Conservation (phyloP, 2,888 invertebrate genomes). For the Sphecodes monilicornis region DNA sequence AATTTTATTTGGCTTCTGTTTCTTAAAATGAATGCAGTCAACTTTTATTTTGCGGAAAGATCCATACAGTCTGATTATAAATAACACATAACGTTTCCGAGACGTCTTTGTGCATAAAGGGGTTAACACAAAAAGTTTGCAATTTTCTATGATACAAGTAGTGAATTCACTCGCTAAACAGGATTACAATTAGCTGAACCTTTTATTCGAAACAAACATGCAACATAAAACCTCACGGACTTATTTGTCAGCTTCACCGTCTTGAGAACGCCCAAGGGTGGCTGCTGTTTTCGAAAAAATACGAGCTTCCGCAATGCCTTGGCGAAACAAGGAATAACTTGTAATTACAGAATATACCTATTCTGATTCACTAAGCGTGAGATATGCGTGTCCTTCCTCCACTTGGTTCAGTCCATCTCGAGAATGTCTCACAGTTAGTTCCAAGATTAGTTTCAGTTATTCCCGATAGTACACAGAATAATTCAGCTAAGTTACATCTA, state of each 20-base stretch:
- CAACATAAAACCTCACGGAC: not conserved
- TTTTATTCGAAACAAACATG: not conserved
- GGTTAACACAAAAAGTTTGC: not conserved
- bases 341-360: not conserved
- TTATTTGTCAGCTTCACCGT: not conserved
- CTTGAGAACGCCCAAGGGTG: not conserved
- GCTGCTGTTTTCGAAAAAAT: not conserved
- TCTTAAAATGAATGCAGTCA: no score
- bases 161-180: not conserved
- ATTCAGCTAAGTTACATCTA: no score
- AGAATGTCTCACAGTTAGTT: not conserved
- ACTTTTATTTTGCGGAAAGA: no score
- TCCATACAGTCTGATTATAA: no score
- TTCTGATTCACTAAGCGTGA: conserved; percentile 5
- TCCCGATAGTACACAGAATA: not conserved
- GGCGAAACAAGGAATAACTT: not conserved
- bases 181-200: not conserved
- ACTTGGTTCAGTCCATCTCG: not conserved
- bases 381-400: conserved; percentile 1
- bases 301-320: not conserved
- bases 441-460: not conserved
- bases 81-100: no score
- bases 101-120: no score
- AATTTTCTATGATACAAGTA: not conserved
- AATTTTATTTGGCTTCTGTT: no score